Conservation (phyloP, 2,888 invertebrate genomes). For the Mythimna albipuncta region DNA sequence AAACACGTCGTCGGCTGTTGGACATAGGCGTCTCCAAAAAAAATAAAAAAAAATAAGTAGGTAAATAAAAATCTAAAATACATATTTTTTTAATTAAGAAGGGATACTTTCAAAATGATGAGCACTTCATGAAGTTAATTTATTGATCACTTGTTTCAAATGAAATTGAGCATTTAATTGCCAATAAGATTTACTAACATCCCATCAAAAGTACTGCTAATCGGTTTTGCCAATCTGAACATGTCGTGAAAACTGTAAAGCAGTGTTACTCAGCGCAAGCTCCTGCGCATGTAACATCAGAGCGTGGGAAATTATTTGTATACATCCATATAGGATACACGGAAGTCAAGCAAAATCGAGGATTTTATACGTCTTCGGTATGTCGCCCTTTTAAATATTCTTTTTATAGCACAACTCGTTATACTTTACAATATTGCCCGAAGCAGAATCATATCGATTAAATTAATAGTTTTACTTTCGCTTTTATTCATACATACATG, state of each 20-base stretch:
- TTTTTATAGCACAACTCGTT: conserved; percentile 32
- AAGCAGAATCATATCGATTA: conserved; percentile 27
- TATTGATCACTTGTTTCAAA: neutral
- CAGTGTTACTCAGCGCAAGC: conserved; percentile 18
- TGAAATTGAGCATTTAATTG: neutral
- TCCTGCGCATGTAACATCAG: conserved; percentile 18
- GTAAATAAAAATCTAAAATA: neutral
- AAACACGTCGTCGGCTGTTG: too few relatives aligned
- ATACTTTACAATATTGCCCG: conserved; percentile 7
- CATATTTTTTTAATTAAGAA: neutral
- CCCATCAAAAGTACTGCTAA: neutral
- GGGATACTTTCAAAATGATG: neutral
- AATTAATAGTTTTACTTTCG: conserved; percentile 26
- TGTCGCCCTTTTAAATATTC: conserved; percentile 25
- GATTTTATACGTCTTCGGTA: conserved; percentile 21
- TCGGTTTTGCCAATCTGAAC: conserved; percentile 5
- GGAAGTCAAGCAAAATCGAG: conserved; percentile 20
- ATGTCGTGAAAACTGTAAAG: conserved; percentile 32
- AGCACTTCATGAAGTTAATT: neutral
- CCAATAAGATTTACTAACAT: neutral
- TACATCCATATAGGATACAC: neutral
- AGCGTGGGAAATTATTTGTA: conserved; percentile 43
- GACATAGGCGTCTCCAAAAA: neutral
- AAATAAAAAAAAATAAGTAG: neutral
- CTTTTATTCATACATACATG: conserved; percentile 26